Conservation (phyloP, 2,888 invertebrate genomes). For the Ormyrus rosae region DNA sequence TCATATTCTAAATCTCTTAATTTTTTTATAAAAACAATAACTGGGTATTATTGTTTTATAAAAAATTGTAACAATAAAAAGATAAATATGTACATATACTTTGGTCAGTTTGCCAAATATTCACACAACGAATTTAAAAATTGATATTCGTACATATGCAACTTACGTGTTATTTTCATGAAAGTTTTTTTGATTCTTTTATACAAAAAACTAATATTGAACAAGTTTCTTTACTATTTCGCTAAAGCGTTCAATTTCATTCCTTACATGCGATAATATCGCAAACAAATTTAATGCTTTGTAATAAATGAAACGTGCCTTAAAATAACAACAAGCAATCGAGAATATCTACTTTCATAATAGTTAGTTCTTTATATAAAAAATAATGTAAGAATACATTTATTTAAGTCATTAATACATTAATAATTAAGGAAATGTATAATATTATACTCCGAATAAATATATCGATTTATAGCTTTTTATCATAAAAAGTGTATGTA, state of each 20-base stretch:
- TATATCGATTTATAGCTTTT: constrained; percentile 58
- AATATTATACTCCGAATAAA: constrained; percentile 56
- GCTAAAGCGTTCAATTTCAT: constrained; percentile 50
- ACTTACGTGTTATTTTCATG: constrained; percentile 41
- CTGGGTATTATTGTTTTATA: constrained; percentile 20
- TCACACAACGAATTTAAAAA: constrained; percentile 56
- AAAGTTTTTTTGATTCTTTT: constrained; percentile 41
- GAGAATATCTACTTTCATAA: constrained; percentile 52
- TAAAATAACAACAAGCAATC: constrained; percentile 58
- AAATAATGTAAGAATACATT: constrained; percentile 55
- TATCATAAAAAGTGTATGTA: constrained; percentile 58
- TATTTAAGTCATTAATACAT: constrained; percentile 57
- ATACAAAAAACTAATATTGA: constrained; percentile 31
- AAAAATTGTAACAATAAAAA: constrained; percentile 32
- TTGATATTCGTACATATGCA: constrained; percentile 46
- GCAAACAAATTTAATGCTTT: constrained; percentile 54
- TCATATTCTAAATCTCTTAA: constrained; percentile 30
- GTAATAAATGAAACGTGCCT: constrained; percentile 54
- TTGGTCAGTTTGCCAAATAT: constrained; percentile 52
- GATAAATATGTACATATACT: constrained; percentile 53
- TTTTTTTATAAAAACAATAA: constrained; percentile 31
- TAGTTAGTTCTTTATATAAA: constrained; percentile 55
- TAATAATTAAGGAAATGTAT: constrained; percentile 54
- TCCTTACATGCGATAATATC: constrained; percentile 49
- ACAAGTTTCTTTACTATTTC: constrained; percentile 42